Percentiles rank a stretch among this genome's conserved stretches.
Conservation (phyloP, 2,888 invertebrate genomes). For the Malacosoma neustria region DNA sequence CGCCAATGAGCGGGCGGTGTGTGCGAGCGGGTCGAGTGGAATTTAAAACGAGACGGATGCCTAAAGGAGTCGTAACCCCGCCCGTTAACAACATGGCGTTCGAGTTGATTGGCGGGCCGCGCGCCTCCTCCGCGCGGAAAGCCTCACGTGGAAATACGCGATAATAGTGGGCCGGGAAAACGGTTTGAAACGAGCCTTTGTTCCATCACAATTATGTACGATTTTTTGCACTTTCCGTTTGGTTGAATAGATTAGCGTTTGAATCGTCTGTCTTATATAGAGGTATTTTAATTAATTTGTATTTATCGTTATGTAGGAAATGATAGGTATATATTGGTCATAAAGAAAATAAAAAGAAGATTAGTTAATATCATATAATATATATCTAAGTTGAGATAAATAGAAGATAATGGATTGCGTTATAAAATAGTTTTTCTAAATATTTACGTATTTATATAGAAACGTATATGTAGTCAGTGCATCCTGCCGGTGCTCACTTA, state of each 20-base stretch:
- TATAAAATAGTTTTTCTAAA: too few species aligned
- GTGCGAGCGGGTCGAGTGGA: slow-evolving; percentile 44
- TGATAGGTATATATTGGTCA: too few species aligned
- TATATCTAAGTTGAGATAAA: too few species aligned
- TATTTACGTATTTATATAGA: too few species aligned
- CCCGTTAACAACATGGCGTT: slow-evolving; percentile 80
- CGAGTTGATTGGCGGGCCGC: slow-evolving; percentile 74
- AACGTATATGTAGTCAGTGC: too few species aligned
- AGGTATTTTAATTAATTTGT: neutral
- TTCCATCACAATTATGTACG: neutral
- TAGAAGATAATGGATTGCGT: too few species aligned
- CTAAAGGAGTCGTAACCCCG: slow-evolving; percentile 53
- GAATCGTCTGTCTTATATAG: neutral
- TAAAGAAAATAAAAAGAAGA: too few species aligned
- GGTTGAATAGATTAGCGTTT: neutral
- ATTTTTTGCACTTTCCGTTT: neutral
- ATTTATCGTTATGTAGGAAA: too few species aligned
- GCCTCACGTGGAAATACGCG: slow-evolving; percentile 35
- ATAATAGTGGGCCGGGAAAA: slow-evolving; percentile 34
- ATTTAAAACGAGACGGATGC: slow-evolving; percentile 37
- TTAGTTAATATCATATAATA: too few species aligned
- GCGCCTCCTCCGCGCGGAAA: slow-evolving; percentile 37
- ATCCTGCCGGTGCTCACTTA: too few species aligned
- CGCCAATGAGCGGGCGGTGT: slow-evolving; percentile 55
- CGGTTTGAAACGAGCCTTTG: slow-evolving; percentile 28